A percentile compares a stretch with the other conserved stretches of the same genome.
Conservation (phyloP, 2,797 vertebrate genomes). For the Hypotaenidia philippensis region DNA sequence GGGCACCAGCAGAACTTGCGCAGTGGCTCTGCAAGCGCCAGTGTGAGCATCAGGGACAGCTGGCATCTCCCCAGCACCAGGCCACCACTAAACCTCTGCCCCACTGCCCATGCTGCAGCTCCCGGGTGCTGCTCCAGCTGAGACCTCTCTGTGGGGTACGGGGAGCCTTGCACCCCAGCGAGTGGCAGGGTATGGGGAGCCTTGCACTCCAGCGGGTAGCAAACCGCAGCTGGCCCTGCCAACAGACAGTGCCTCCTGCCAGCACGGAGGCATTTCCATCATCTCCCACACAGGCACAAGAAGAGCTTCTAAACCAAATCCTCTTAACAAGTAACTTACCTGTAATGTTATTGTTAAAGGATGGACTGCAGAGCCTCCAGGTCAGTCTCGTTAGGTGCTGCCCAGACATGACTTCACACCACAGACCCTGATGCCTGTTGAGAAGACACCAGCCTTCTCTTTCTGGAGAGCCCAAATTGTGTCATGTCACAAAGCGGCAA, state of each 20-base stretch:
- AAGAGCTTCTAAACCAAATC: neutral
- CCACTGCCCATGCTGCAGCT: rapidly evolving
- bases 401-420: neutral
- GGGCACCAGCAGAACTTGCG: rapidly evolving
- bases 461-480: neutral
- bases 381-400: neutral
- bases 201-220: rapidly evolving
- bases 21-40: neutral
- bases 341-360: neutral
- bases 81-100: neutral
- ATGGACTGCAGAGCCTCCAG: neutral
- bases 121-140: neutral
- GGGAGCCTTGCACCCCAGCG: neutral
- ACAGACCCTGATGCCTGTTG: neutral
- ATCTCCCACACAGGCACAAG: neutral
- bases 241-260: neutral
- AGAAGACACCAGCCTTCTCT: neutral
- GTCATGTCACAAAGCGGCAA: neutral
- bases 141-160: neutral
- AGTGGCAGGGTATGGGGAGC: neutral
- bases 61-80: rapidly evolving
- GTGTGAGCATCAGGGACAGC: neutral
- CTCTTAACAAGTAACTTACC: neutral
- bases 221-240: neutral
- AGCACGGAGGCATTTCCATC: neutral